Base-by-base conservation (phyloP, 2,113 vertebrate genomes). In the Campylorhamphus procurvoides region DNA sequence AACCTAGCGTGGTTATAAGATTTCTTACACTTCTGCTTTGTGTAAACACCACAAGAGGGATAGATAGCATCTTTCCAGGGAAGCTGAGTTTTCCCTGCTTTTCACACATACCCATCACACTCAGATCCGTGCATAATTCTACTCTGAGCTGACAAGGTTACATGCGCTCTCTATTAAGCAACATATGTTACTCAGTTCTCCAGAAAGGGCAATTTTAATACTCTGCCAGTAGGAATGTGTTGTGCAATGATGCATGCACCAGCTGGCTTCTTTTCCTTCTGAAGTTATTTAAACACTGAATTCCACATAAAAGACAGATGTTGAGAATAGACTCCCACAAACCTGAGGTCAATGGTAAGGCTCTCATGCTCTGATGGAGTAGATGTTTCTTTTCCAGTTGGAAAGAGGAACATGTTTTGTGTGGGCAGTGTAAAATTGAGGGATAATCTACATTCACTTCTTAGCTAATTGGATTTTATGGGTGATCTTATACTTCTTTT, bases 221-320 rank as follows among this genome's bases (percentile, higher is more conserved):
- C 77, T 60, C 35, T 71, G 67, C 74, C 66, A 28, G 89, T 62
- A 87, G 77, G 84, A 94, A 72, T 72, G 81, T 19, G 8, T 67
- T 94, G 90, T 1, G 1, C 63, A 83, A 19, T 28, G 86, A 73
- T 92, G 92, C 88, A 35, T 62, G 12, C 52, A n/a, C 90, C 90
- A 96, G 79, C 95, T 97, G 96, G 63, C 89, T 87, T 55, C 49
- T 62, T 83, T 96, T 84, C 84, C 58, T 56, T 53, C 49, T 77
- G 6, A 89, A 94, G 78, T 79, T 96, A 87, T 76, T 96, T 89
- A 87, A 91, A 82, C 71, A 60, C 47, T 19, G 17, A 89, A 24
- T 66, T 84, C 80, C 2, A 6, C 52, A 12, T 64, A 67, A 59
- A 86, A 89, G 73, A 6, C 78, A 86, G 88, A 77, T 93, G 86